These are phyloP conservation scores for Tachypleus tridentatus DNA, from an alignment of 1,140 invertebrate species.

Conservation along the genomic window DNA sequence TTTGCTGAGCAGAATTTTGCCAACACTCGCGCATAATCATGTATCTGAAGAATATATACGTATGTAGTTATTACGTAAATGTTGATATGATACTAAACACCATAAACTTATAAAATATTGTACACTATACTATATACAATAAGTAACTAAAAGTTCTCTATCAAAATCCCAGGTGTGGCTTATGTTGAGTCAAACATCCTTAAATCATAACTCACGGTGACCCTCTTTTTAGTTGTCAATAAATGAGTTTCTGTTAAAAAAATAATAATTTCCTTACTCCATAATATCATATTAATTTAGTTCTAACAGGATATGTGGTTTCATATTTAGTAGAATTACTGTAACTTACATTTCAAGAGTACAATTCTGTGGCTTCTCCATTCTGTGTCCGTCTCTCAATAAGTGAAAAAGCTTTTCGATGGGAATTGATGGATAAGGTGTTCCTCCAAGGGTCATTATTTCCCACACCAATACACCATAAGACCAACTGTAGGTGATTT, in stretches of 20 bases:
- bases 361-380: constrained; percentile 87
- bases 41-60: constrained; percentile 46
- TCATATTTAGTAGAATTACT: background rate
- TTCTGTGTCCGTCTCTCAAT: constrained; percentile 73
- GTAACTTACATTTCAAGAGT: constrained; percentile 69
- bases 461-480: constrained; percentile 89
- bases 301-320: no score
- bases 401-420: constrained; percentile 72
- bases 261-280: no score
- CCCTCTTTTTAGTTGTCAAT: no score
- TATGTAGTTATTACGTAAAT: background rate
- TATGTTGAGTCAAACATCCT: no score
- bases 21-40: constrained; percentile 88
- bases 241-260: no score
- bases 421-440: constrained; percentile 75
- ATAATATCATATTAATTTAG: no score
- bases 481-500: constrained; percentile 54
- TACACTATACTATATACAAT: no score
- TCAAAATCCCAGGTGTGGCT: no score
- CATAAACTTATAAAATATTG: no score
- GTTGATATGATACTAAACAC: background rate
- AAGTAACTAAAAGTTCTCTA: no score
- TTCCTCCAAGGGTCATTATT: constrained; percentile 85
- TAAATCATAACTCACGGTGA: no score
- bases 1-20: constrained; percentile 70